Percentiles rank a stretch among this genome's conserved stretches.
These are phyloP conservation scores for Sylvilagus floridanus DNA, from an alignment of 2,797 vertebrate species.

Conservation along the genomic window DNA sequence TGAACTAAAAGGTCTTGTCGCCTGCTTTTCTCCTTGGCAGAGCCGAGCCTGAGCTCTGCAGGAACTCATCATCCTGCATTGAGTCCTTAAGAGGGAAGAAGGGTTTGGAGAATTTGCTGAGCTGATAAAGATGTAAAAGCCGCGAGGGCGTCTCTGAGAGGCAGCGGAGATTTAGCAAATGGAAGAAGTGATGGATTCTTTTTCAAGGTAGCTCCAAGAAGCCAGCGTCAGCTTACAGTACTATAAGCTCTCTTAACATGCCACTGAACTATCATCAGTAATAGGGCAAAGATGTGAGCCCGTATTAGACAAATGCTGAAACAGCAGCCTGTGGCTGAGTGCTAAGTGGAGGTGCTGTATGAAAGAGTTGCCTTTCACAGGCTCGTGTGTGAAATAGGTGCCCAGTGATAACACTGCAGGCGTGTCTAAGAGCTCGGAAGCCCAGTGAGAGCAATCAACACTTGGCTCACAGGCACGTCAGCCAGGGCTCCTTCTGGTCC, in stretches of 20 bases:
- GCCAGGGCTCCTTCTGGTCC: background rate
- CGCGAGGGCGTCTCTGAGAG: background rate
- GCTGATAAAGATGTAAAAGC: conserved; percentile 20
- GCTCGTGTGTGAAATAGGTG: background rate
- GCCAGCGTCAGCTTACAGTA: background rate
- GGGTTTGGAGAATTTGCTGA: background rate
- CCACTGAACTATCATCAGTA: background rate
- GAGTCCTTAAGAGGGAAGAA: background rate
- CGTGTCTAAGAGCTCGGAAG: background rate
- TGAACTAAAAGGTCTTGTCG: background rate
- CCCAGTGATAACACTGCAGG: background rate
- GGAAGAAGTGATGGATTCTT: conserved; percentile 31
- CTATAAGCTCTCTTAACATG: background rate
- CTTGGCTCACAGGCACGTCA: background rate
- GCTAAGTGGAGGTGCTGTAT: background rate
- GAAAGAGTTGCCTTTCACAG: background rate
- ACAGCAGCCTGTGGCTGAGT: background rate
- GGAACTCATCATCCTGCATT: background rate
- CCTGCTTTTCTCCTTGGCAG: background rate
- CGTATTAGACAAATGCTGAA: background rate
- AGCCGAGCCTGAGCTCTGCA: background rate
- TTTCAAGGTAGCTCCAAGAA: conserved; percentile 47
- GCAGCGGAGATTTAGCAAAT: background rate
- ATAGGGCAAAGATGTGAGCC: background rate
- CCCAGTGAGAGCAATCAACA: background rate